Percentiles rank a stretch among this genome's conserved stretches.
Evolutionary conservation across 2,113 vertebrate genomes (phyloP).

Genomic region (Paraplagusia blochii): DNA sequence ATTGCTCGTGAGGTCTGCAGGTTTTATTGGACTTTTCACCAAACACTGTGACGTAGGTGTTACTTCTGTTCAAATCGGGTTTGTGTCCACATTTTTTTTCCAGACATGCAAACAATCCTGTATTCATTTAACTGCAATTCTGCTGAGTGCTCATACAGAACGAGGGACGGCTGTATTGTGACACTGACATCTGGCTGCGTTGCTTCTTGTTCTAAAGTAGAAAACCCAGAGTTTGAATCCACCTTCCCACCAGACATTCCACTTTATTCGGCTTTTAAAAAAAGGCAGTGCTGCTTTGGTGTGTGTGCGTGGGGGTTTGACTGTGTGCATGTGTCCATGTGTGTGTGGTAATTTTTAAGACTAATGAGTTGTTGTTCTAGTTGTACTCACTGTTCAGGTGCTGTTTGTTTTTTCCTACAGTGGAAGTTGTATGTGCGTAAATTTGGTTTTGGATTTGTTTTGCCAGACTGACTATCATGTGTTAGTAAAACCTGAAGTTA

Average conservation of each 20-base stretch:
- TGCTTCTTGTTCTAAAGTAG: conserved; percentile 67
- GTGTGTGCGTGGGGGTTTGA: conserved; percentile 1
- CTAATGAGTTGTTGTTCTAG: conserved; percentile 68
- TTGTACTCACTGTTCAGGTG: conserved; percentile 72
- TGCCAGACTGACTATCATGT: conserved; percentile 74
- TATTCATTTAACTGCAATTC: conserved; percentile 74
- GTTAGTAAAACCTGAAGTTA: conserved; percentile 73
- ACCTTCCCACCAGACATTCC: conserved; percentile 70
- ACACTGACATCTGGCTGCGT: conserved; percentile 75
- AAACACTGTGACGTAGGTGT: conserved; percentile 79
- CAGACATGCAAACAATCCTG: conserved; percentile 58
- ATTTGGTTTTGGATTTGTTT: conserved; percentile 72
- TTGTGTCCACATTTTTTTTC: conserved; percentile 56
- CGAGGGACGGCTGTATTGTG: conserved; percentile 76
- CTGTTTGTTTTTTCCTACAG: conserved; percentile 72
- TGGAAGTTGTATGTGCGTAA: conserved; percentile 70
- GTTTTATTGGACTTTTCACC: conserved; percentile 81
- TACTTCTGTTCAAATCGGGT: conserved; percentile 60
- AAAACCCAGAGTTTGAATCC: conserved; percentile 56
- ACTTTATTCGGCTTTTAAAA: conserved; percentile 60
- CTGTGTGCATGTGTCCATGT: neutral
- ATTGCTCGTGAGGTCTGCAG: conserved; percentile 78
- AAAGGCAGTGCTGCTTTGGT: conserved; percentile 51
- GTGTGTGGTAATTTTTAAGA: conserved; percentile 33
- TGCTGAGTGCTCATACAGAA: conserved; percentile 79